These are phyloP conservation scores for Catocala fraxini DNA, from an alignment of 2,888 invertebrate genomes.

Conservation along the genomic window DNA sequence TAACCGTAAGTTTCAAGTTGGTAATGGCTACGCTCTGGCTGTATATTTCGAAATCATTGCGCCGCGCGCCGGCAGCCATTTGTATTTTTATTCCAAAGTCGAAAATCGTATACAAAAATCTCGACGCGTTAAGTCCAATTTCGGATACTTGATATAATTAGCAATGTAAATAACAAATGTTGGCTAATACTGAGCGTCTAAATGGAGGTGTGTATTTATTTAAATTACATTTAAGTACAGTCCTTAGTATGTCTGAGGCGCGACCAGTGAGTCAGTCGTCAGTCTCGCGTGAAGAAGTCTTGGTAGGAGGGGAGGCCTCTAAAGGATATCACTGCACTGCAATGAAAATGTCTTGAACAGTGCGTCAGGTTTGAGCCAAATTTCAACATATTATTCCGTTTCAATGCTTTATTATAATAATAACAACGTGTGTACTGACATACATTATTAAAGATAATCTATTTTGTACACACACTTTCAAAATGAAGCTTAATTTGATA, in stretches of 20 bases:
- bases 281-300: slow-evolving; percentile 74
- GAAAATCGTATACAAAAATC: slow-evolving; percentile 17
- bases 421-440: too few species aligned
- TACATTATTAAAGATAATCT: neutral
- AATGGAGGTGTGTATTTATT: slow-evolving; percentile 45
- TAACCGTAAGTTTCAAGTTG: too few species aligned
- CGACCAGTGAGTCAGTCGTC: slow-evolving; percentile 76
- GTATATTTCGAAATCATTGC: too few species aligned
- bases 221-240: slow-evolving; percentile 48
- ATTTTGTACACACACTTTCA: neutral
- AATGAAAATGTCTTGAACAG: slow-evolving; percentile 43
- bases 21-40: too few species aligned
- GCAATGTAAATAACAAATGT: slow-evolving; percentile 29
- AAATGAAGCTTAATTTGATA: neutral
- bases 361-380: slow-evolving; percentile 13
- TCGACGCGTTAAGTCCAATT: slow-evolving; percentile 10
- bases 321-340: slow-evolving; percentile 66
- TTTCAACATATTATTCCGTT: too few species aligned
- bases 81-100: slow-evolving; percentile 3
- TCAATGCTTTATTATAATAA: neutral
- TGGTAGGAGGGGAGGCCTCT: slow-evolving; percentile 71
- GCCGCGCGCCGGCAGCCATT: too few species aligned
- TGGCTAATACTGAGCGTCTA: slow-evolving; percentile 25
- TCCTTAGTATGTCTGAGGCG: slow-evolving; percentile 66
- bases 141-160: slow-evolving; percentile 14